Evolutionary conservation across 35 echinoderm and acorn worm genomes (phyloP).

Genomic region (Ophioderma brevispina): DNA sequence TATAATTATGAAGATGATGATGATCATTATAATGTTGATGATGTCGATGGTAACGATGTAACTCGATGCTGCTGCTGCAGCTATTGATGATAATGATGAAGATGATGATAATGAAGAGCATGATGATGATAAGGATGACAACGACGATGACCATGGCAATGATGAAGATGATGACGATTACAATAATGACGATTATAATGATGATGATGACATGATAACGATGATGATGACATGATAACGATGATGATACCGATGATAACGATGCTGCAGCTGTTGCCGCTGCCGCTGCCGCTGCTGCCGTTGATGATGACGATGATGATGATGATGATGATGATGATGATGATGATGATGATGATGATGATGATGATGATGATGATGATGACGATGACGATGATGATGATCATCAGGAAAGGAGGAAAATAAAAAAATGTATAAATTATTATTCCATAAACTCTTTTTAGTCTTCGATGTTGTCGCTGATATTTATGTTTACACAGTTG

Average conservation of each 20-base stretch:
- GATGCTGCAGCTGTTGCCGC: not conserved
- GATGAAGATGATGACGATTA: not conserved
- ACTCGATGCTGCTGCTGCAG: too few species aligned
- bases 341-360: slow-evolving; percentile 43
- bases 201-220: not conserved
- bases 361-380: slow-evolving; percentile 48
- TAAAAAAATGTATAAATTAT: not conserved
- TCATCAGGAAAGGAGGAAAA: not conserved
- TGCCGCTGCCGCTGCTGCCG: too few species aligned
- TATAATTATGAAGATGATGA: not conserved
- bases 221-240: not conserved
- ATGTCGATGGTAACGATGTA: not conserved
- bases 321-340: slow-evolving; percentile 39
- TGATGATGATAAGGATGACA: slow-evolving; percentile 33
- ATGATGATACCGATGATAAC: too few species aligned
- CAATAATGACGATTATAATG: not conserved
- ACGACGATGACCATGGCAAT: slow-evolving; percentile 23
- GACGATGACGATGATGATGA: slow-evolving; percentile 32
- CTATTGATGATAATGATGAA: slow-evolving; percentile 4
- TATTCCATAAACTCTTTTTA: not conserved
- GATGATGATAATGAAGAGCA: slow-evolving; percentile 39
- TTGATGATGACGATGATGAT: slow-evolving; percentile 30
- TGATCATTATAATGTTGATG: not conserved
- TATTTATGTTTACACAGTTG: not conserved
- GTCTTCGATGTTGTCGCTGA: not conserved